Evolutionary conservation across 2,888 invertebrate species (phyloP), one percentile per base, ranked within the genome.

Genomic region (Acrobasis repandana): DNA sequence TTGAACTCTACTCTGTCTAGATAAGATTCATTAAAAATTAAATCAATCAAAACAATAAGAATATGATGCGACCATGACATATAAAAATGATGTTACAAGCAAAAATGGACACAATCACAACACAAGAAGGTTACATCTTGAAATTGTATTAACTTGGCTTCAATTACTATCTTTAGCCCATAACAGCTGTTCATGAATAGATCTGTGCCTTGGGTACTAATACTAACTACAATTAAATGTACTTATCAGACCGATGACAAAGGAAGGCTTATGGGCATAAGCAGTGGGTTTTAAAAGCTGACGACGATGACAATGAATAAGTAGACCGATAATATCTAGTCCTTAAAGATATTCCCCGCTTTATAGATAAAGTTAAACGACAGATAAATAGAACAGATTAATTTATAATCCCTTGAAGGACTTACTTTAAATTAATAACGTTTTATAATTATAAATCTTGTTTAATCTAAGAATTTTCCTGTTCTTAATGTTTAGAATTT

Each of bases 301-400:
- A n/a, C n/a, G n/a, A n/a, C n/a, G n/a, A n/a, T n/a, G n/a, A n/a
- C n/a, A n/a, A n/a, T n/a, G n/a, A n/a, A n/a, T n/a, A n/a, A n/a
- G n/a, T n/a, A 43, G 43, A 43, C n/a, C 43, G 4, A 43, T 14
- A n/a, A 43, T n/a, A 43, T 43, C 43, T n/a, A n/a, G 14, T n/a
- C 14, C 43, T 43, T 54, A 11, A 52, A 36, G 54, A 54, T 38
- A 36, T 36, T 36, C 11, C 38, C 43, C 34, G 36, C 52, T 54
- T 20, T 4, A 54, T 38, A 20, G 36, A 54, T 38, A 18, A 54
- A 54, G 38, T 54, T 38, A 20, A 54, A 52, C 38, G 54, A 54
- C 54, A 20, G 54, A 54, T 54, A 18, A 52, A 50, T 52, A 36
- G 18, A 16, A 18, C 6, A 18, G 43, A 54, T 38, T 6, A 14